Percentiles rank a stretch among this genome's conserved stretches.
These are phyloP conservation scores for Patiria pectinifera DNA, from an alignment of 53 echinoderm and acorn worm species.

Conservation along the genomic window DNA sequence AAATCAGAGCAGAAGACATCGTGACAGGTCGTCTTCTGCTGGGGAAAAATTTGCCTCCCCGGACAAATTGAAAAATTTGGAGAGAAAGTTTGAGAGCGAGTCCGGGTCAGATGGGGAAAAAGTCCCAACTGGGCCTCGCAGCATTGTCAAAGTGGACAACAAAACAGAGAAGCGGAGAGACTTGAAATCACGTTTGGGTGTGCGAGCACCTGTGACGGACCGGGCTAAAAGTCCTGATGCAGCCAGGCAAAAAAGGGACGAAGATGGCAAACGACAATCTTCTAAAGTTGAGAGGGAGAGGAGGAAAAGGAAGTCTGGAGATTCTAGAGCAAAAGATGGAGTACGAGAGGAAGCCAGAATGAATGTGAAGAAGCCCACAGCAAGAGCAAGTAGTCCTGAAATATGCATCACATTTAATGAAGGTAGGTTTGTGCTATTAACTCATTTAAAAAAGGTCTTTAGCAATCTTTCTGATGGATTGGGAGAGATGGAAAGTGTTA, in stretches of 20 bases:
- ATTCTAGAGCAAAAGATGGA: not conserved
- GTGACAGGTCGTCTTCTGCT: not conserved
- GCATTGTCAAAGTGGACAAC: slow-evolving; percentile 74
- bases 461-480: no score
- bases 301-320: slow-evolving; percentile 13
- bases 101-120: slow-evolving; percentile 67
- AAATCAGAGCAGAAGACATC: not conserved
- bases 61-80: slow-evolving; percentile 25
- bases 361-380: not conserved
- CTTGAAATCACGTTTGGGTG: slow-evolving; percentile 85
- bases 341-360: not conserved
- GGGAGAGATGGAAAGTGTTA: no score
- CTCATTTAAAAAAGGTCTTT: not conserved
- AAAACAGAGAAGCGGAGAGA: slow-evolving; percentile 67
- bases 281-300: slow-evolving; percentile 33
- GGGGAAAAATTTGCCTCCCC: slow-evolving; percentile 9
- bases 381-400: slow-evolving; percentile 57
- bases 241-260: slow-evolving; percentile 38
- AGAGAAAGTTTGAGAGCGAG: slow-evolving; percentile 68
- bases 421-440: slow-evolving; percentile 24
- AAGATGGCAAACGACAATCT: not conserved
- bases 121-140: slow-evolving; percentile 59
- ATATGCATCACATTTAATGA: slow-evolving; percentile 71
- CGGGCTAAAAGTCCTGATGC: not conserved
- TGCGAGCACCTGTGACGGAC: slow-evolving; percentile 35